These are phyloP conservation scores for Sisyra terminalis DNA, from an alignment of 2,888 invertebrate species.

Conservation along the genomic window DNA sequence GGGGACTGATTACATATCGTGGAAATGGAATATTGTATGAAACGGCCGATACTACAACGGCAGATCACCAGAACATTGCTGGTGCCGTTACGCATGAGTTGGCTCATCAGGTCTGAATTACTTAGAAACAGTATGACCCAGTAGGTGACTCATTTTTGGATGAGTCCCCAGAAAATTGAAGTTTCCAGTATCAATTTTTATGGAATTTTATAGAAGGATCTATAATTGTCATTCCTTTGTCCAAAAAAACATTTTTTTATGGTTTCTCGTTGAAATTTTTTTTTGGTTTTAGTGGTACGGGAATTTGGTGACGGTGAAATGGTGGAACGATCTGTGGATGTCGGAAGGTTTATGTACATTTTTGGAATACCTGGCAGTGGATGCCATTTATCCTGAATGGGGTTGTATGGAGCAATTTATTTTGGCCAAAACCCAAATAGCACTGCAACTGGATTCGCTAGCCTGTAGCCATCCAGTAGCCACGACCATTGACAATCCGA, in stretches of 20 bases:
- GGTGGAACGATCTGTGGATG: constrained; percentile 89
- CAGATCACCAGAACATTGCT: constrained; percentile 48
- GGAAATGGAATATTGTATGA: constrained; percentile 52
- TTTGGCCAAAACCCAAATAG: constrained; percentile 47
- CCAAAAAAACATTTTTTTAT: not conserved
- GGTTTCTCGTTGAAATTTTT: not conserved
- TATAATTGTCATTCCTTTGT: not conserved
- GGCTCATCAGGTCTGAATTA: constrained; percentile 49
- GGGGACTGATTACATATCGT: constrained; percentile 65
- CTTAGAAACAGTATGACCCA: too few relatives aligned
- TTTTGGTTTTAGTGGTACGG: constrained; percentile 53
- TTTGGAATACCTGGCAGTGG: constrained; percentile 58
- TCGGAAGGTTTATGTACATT: constrained; percentile 79
- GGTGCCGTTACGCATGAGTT: constrained; percentile 50
- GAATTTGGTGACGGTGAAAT: constrained; percentile 83
- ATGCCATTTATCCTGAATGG: constrained; percentile 43
- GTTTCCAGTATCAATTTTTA: too few relatives aligned
- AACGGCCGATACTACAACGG: constrained; percentile 41
- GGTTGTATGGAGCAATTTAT: constrained; percentile 56
- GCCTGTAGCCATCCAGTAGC: constrained; percentile 57
- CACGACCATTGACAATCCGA: constrained; percentile 46
- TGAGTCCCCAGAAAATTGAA: too few relatives aligned
- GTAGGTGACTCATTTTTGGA: too few relatives aligned
- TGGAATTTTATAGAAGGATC: not conserved
- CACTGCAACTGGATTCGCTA: constrained; percentile 48